Evolutionary conservation across 2,113 vertebrate genomes (phyloP).

Genomic region (Columbina picui): DNA sequence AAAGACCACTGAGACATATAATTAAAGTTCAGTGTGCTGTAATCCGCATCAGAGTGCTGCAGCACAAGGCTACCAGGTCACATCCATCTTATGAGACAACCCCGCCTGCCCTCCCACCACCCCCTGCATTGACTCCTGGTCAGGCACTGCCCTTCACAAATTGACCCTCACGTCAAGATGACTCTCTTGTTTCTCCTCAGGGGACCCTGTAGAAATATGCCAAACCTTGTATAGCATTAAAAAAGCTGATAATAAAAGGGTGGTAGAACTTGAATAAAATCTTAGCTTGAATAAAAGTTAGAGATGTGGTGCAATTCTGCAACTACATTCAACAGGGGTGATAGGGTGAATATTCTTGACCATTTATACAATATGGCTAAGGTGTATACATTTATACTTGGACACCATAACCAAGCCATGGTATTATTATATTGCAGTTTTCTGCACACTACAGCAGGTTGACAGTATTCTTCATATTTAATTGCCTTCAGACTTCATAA

Average conservation of each 20-base stretch:
- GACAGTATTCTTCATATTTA: neutral
- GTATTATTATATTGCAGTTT: neutral
- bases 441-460: neutral
- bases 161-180: neutral
- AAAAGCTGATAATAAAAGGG: neutral
- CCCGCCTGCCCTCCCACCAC: neutral
- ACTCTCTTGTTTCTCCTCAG: neutral
- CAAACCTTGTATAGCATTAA: neutral
- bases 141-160: neutral
- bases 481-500: neutral
- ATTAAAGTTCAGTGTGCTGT: neutral
- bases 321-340: neutral
- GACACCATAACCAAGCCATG: neutral
- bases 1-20: neutral
- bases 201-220: neutral
- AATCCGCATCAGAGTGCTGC: neutral
- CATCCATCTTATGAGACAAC: neutral
- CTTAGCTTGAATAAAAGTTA: neutral
- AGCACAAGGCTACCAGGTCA: neutral
- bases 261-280: neutral
- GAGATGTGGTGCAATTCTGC: neutral
- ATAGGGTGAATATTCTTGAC: neutral
- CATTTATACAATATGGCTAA: neutral
- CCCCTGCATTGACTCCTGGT: accelerated
- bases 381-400: neutral